phyloP scores from a whole-genome alignment of 2,888 invertebrate species.

The Eupithecia dodoneata region DNA sequence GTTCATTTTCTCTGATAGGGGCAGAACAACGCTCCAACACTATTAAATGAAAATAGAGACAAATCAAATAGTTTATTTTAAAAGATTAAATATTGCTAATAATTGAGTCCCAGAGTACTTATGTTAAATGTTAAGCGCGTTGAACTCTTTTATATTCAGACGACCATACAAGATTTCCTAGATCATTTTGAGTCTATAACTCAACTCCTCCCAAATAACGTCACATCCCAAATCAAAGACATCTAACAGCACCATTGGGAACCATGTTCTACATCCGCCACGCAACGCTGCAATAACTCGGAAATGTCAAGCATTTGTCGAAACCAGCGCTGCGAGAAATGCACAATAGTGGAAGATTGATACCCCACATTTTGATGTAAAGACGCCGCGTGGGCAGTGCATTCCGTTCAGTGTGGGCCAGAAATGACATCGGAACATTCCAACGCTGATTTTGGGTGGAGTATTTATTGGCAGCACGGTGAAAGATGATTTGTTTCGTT shows the following conservation, averaged over 20 bases:
- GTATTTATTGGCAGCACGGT: conserved; percentile 40
- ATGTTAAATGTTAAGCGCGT: too few relatives aligned
- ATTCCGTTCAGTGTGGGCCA: conserved; percentile 70
- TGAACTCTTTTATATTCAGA: neutral
- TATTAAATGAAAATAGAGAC: neutral
- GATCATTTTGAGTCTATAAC: neutral
- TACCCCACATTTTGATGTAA: conserved; percentile 47
- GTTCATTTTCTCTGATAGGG: neutral
- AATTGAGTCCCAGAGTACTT: too few relatives aligned
- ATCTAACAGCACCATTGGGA: conserved; percentile 14
- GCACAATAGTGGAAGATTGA: conserved; percentile 56
- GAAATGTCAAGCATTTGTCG: conserved; percentile 46
- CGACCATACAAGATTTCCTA: too few relatives aligned
- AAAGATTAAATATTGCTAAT: neutral
- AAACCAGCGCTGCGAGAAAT: conserved; percentile 37
- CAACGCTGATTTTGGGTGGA: conserved; percentile 36
- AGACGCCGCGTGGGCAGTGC: conserved; percentile 66
- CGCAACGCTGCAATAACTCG: conserved; percentile 43
- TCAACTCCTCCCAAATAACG: conserved; percentile 15
- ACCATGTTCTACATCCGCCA: conserved; percentile 29
- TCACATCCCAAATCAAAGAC: conserved; percentile 11
- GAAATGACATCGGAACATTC: conserved; percentile 66
- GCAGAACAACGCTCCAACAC: neutral
- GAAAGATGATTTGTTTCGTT: conserved; percentile 32
- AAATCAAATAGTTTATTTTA: neutral